These are phyloP conservation scores for Sylvietta virens DNA, from an alignment of 2,113 vertebrate genomes.

Conservation along the genomic window DNA sequence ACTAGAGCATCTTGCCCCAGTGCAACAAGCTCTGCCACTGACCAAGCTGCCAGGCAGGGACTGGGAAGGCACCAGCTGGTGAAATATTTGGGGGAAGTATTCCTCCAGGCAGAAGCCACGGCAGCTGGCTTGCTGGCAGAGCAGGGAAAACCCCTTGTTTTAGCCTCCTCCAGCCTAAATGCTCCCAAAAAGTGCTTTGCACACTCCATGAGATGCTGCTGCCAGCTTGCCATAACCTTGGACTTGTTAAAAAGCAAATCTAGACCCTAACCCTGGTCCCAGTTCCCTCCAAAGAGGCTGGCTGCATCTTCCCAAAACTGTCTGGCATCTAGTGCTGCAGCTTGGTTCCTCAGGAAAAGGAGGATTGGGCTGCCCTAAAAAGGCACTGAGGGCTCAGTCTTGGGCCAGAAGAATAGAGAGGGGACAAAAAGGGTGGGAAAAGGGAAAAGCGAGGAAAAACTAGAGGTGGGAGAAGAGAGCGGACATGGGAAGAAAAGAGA, in stretches of 20 bases:
- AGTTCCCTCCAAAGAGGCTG: background rate
- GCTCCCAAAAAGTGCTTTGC: background rate
- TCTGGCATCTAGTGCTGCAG: background rate
- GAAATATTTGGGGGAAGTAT: background rate
- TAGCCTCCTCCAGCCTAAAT: background rate
- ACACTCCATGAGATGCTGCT: background rate
- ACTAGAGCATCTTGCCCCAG: background rate
- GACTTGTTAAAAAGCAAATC: background rate
- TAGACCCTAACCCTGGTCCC: background rate
- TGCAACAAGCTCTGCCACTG: background rate
- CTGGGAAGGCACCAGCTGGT: background rate
- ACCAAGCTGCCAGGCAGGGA: background rate
- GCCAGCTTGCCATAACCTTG: background rate
- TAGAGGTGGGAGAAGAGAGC: background rate
- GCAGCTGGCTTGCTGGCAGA: background rate
- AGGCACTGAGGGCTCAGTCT: background rate
- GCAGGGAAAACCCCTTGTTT: background rate
- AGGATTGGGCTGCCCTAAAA: background rate
- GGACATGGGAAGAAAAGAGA: background rate
- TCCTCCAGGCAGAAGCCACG: background rate
- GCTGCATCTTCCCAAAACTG: background rate
- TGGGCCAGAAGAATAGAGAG: background rate
- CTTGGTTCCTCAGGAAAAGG: background rate
- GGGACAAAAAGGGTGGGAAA: fast-evolving
- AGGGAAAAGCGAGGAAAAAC: background rate